Evolutionary conservation across 2,888 invertebrate species (phyloP).

Genomic region (Drosophila recens): DNA sequence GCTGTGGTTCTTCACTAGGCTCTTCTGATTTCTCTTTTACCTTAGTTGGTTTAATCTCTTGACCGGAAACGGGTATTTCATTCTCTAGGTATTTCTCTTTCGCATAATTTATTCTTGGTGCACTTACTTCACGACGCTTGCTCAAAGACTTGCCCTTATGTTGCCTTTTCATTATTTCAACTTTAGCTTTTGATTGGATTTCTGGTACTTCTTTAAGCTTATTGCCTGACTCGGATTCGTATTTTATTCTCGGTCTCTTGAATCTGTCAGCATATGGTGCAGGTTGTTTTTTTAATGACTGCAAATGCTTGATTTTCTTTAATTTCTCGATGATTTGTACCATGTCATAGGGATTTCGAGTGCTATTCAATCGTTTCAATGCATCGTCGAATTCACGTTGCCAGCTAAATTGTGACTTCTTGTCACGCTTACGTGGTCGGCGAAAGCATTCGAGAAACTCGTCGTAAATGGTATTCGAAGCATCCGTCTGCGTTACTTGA

Average conservation of each 20-base stretch:
- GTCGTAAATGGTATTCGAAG: constrained; percentile 12
- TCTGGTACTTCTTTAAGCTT: not conserved
- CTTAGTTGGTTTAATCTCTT: not conserved
- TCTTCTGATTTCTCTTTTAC: not conserved
- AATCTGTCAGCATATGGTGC: not conserved
- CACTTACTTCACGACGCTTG: not conserved
- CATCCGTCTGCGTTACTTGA: not conserved
- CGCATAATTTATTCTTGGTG: not conserved
- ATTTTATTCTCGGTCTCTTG: not conserved
- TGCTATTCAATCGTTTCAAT: not conserved
- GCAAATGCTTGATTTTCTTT: not conserved
- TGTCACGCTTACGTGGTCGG: not conserved
- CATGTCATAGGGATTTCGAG: constrained; percentile 41
- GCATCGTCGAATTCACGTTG: not conserved
- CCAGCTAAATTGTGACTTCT: not conserved
- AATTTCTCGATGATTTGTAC: constrained; percentile 15
- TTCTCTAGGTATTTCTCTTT: not conserved
- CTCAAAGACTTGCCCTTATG: not conserved
- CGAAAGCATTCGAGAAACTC: constrained; percentile 43
- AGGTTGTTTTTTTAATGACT: too few relatives aligned
- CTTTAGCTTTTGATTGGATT: not conserved
- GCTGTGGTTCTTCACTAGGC: not conserved
- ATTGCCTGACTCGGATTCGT: not conserved
- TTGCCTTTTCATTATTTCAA: not conserved
- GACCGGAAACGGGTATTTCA: not conserved